A percentile compares a stretch with the other conserved stretches of the same genome.
Evolutionary conservation across 64 coral and sea anemone genomes (phyloP).

Genomic region (Montipora sp.): DNA sequence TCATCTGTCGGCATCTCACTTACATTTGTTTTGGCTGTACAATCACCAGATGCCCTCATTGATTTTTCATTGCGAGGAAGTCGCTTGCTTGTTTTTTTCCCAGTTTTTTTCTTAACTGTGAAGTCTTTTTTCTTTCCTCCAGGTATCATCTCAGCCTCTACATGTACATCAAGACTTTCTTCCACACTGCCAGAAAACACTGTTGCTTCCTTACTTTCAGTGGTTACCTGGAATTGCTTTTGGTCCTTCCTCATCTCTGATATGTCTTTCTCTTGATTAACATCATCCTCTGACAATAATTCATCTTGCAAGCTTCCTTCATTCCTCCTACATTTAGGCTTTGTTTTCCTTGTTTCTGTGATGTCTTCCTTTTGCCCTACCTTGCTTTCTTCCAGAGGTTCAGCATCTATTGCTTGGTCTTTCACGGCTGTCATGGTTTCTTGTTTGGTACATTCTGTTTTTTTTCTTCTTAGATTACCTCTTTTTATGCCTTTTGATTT

Average conservation of each 20-base stretch:
- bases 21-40: neutral
- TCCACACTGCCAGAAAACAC: neutral
- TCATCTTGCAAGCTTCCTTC: neutral
- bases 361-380: neutral
- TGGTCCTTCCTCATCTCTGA: neutral
- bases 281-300: neutral
- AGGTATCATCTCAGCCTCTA: neutral
- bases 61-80: constrained; percentile 6
- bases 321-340: neutral
- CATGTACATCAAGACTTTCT: neutral
- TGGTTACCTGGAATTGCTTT: neutral
- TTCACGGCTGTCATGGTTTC: neutral
- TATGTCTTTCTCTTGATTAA: neutral
- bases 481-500: constrained; percentile 10
- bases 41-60: neutral
- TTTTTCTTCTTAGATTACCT: neutral
- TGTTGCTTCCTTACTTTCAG: neutral
- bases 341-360: constrained; percentile 2
- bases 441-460: neutral
- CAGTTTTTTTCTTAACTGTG: neutral
- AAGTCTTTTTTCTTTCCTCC: neutral
- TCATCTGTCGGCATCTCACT: neutral
- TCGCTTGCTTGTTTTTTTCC: constrained; percentile 15
- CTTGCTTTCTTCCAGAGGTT: neutral
- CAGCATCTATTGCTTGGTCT: neutral